Base-by-base conservation (phyloP, 2,888 invertebrate genomes). In the Ectropis crepuscularia region DNA sequence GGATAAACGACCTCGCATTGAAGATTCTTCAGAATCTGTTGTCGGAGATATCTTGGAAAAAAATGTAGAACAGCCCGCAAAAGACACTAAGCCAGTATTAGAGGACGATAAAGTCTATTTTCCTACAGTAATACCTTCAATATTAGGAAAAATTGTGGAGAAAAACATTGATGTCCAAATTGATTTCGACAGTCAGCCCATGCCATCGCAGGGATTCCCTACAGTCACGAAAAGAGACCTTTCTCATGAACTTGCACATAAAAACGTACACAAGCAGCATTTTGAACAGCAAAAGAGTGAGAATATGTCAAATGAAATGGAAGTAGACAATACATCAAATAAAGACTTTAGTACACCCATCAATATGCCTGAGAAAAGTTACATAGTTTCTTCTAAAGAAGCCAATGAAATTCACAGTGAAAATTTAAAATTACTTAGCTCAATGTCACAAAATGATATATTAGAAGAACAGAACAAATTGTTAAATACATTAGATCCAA, bases 371-470 rank as follows among this genome's bases (percentile, higher is more conserved):
- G 53, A 72, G n/a, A 83, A 89, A 74, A 94, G 94, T 76, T 93
- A 82, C 63, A 87, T 94, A 9, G 68, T 94, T 43, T 88, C 93
- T 38, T 87, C 89, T 0, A 71, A 87, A 51, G 93, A 94, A 57
- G 93, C 94, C 0, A 78, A 79, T 47, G 88, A 93, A 74, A 96
- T 98, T 63, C 97, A 98, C 76, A 84, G 90, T 69, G 96, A 97
- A 85, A 98, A 98, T 86, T 50, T 96, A 0, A 87, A 94, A 71
- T 87, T 94, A 61, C 80, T 98, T 9, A 89, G 91, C 46, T 85
- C 93, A 77, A 96, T 98, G 96, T 94, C 94, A 1, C 90, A 94
- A 70, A 92, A 95, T 57, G 96, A 98, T 75, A 97, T 98, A 73
- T 74, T 96, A 11, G 93, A 94, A 57, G 97, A 98, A 82, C 94